Evolutionary conservation across 2,113 vertebrate genomes (phyloP).

Genomic region (Pseudopipra pipra): DNA sequence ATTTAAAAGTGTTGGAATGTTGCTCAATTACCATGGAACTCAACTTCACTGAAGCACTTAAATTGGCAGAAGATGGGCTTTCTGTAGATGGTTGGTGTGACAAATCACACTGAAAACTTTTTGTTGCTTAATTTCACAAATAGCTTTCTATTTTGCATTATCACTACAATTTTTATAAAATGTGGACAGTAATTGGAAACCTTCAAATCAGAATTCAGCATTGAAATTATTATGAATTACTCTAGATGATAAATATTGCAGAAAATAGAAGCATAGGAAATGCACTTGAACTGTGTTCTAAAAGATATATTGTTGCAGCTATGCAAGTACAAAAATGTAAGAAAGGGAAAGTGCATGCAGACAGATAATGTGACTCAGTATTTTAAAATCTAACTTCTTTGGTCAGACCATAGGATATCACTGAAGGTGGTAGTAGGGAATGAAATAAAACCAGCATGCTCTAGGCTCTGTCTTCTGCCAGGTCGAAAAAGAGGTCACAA

Average conservation of each 20-base stretch:
- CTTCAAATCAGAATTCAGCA: not conserved
- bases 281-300: not conserved
- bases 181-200: not conserved
- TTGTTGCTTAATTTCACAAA: not conserved
- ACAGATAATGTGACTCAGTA: not conserved
- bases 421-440: not conserved
- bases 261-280: not conserved
- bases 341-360: not conserved
- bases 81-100: not conserved
- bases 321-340: not conserved
- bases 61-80: not conserved
- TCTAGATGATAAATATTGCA: not conserved
- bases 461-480: not conserved
- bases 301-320: not conserved
- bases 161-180: not conserved
- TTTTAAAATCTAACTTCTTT: not conserved
- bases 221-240: not conserved
- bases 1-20: not conserved
- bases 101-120: not conserved
- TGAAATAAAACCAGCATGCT: not conserved
- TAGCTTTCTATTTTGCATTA: not conserved
- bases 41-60: not conserved
- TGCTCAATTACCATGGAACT: not conserved
- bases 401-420: not conserved
- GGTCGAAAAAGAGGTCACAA: not conserved